Conservation (phyloP, 2,113 vertebrate genomes). For the Todiramphus saurophagus region DNA sequence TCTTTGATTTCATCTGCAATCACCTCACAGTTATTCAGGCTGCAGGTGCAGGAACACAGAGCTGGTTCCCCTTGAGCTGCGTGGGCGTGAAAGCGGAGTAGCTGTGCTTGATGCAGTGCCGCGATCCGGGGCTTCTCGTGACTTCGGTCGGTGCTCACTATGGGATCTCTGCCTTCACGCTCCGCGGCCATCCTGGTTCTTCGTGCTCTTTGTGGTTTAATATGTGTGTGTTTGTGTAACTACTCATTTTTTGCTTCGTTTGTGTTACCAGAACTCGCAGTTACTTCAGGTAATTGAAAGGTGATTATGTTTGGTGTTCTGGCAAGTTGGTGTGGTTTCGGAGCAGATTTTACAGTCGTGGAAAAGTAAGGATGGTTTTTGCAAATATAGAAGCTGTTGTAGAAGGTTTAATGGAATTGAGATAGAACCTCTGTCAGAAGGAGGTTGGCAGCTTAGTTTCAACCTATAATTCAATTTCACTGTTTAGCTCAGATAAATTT, state of each 20-base stretch:
- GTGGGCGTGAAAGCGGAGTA: not conserved
- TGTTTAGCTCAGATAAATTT: not conserved
- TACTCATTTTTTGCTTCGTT: not conserved
- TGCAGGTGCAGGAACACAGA: conserved; percentile 26
- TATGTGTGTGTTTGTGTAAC: not conserved
- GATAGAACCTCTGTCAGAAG: not conserved
- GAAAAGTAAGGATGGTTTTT: not conserved
- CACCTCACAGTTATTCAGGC: conserved; percentile 9
- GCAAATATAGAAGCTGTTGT: not conserved
- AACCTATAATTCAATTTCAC: not conserved
- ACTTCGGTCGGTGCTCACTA: not conserved
- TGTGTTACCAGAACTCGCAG: not conserved
- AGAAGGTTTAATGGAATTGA: not conserved
- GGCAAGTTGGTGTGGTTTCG: not conserved
- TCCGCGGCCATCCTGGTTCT: fast-evolving
- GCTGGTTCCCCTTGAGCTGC: not conserved
- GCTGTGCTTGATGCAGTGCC: not conserved
- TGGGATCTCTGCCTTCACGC: not conserved
- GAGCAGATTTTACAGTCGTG: not conserved
- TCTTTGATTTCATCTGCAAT: conserved; percentile 42
- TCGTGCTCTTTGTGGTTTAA: not conserved
- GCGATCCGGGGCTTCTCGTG: not conserved
- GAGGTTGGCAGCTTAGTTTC: not conserved
- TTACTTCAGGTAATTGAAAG: not conserved
- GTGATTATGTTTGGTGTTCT: not conserved